Conservation (phyloP, 2,888 invertebrate genomes). For the Imbricaverruca yamaguchii region DNA sequence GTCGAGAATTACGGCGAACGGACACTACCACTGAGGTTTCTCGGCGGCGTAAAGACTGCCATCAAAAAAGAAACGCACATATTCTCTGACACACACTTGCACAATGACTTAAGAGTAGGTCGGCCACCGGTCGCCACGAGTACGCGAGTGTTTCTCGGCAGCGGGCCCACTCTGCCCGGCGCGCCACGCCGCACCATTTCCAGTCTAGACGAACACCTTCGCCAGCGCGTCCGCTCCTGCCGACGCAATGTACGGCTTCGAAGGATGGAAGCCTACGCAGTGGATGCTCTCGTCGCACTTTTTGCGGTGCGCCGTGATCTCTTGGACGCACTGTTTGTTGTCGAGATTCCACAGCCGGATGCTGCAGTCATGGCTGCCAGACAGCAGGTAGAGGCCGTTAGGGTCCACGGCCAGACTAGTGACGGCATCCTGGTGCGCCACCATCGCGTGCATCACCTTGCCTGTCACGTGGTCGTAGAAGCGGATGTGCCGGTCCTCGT, state of each 20-base stretch:
- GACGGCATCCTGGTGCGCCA: conserved; percentile 97
- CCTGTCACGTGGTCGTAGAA: conserved; percentile 97
- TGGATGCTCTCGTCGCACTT: conserved; percentile 99
- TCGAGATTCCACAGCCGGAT: conserved; percentile 56
- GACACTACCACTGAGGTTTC: background rate
- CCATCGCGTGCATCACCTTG: conserved; percentile 93
- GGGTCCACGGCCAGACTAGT: conserved; percentile 97
- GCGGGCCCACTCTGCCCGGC: background rate
- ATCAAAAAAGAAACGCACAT: background rate
- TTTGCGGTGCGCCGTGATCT: conserved; percentile 98
- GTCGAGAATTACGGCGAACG: background rate
- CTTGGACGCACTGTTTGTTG: conserved; percentile 98
- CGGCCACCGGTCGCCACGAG: background rate
- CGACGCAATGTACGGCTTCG: conserved; percentile 96
- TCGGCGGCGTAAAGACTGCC: background rate
- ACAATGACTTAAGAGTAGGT: conserved; percentile 1
- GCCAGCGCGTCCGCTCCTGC: conserved; percentile 98
- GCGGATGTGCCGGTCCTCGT: conserved; percentile 95
- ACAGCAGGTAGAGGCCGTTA: conserved; percentile 94
- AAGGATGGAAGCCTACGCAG: conserved; percentile 98
- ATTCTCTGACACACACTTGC: background rate
- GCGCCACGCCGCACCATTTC: no score
- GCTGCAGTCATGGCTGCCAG: conserved; percentile 67
- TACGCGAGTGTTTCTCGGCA: background rate
- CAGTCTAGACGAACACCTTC: conserved; percentile 85